phyloP scores from a whole-genome alignment of 2,888 invertebrate species.

The Orgyia antiqua region DNA sequence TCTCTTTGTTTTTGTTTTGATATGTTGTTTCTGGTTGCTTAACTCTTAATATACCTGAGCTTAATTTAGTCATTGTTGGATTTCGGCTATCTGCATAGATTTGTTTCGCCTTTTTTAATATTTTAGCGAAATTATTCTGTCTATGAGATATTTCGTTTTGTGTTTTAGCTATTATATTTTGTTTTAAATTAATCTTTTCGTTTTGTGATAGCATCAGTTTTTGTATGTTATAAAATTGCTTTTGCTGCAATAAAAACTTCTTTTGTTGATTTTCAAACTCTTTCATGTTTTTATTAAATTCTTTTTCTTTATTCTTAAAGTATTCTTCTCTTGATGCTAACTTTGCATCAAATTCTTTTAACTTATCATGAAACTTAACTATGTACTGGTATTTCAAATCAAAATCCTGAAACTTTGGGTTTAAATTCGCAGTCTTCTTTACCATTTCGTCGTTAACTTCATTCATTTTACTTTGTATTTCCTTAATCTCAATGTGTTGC shows the following conservation, averaged over 20 bases:
- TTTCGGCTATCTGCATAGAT: slow-evolving; percentile 36
- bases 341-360: slow-evolving; percentile 39
- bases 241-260: slow-evolving; percentile 57
- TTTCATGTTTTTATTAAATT: slow-evolving; percentile 42
- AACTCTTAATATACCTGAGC: slow-evolving; percentile 13
- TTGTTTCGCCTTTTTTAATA: slow-evolving; percentile 59
- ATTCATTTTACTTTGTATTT: slow-evolving; percentile 42
- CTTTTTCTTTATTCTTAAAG: slow-evolving; percentile 42
- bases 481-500: slow-evolving; percentile 57
- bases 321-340: slow-evolving; percentile 37
- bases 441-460: slow-evolving; percentile 43
- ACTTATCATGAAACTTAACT: slow-evolving; percentile 39
- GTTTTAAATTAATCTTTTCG: slow-evolving; percentile 58
- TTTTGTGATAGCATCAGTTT: slow-evolving; percentile 60
- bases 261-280: slow-evolving; percentile 63
- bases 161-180: slow-evolving; percentile 54
- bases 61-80: slow-evolving; percentile 9
- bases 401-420: slow-evolving; percentile 48
- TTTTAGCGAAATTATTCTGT: slow-evolving; percentile 58
- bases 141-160: slow-evolving; percentile 62
- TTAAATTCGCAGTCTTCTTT: slow-evolving; percentile 34
- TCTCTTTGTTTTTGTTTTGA: slow-evolving; percentile 7
- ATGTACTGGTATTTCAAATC: slow-evolving; percentile 48
- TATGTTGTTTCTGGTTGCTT: slow-evolving; percentile 4
- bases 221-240: slow-evolving; percentile 60